Evolutionary conservation across 2,888 invertebrate species (phyloP), one percentile per base, ranked within the genome.

Genomic region (Baccha elongata): DNA sequence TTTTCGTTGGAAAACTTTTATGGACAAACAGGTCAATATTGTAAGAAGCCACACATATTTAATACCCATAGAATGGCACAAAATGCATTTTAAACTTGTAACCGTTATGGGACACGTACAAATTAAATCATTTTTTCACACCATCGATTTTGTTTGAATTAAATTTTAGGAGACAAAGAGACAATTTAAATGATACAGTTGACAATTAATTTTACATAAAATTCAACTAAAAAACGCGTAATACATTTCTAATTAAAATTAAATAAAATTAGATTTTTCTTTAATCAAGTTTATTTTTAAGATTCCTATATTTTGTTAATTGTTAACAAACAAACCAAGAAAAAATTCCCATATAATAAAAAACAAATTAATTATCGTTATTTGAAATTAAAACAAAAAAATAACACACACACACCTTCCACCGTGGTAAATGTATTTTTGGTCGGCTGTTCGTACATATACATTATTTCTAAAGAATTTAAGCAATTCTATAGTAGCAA

Each of bases 351-450:
- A 35, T 19, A 10, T 29, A 13, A 42, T 10, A 19, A n/a, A n/a
- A n/a, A n/a, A n/a, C n/a, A n/a, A n/a, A n/a, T n/a, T n/a, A n/a
- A 67, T 11, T 6, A 17, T 29, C 32, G 21, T 55, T 68, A 17
- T 17, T 29, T 15, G 2, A 58, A 50, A 23, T 3, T n/a, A n/a
- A n/a, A n/a, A n/a, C 3, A 32, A 11, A n/a, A n/a, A n/a, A n/a
- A n/a, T n/a, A n/a, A n/a, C n/a, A n/a, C n/a, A 13, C 26, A 71
- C 65, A 86, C 92, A 96, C 96, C 96, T 93, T 96, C 95, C 21
- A 96, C 93, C 3, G 95, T 94, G 85, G 94, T 94, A 88, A 95
- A 93, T 89, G 93, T 93, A 84, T 95, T 92, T 90, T 94, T 95
- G 85, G 93, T 93, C 58, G 94, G 93, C 52, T 94, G 94, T 88